phyloP scores from a whole-genome alignment of 2,797 vertebrate species.

The Phalloptychus januarius region DNA sequence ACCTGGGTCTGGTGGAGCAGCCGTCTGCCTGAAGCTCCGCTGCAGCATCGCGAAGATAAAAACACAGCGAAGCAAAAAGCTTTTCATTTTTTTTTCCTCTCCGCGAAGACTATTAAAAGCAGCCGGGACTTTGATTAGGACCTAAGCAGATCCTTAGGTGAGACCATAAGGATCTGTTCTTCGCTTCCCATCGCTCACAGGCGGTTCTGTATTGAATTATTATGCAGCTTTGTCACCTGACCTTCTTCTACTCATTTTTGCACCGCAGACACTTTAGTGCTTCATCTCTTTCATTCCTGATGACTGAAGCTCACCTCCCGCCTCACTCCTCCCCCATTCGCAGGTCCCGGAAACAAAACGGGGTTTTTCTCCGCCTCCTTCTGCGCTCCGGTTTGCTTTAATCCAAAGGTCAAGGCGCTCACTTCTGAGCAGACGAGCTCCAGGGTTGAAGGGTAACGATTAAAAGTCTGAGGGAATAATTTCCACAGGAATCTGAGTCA shows the following conservation, averaged over 20 bases:
- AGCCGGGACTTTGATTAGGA: not conserved
- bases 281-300: not conserved
- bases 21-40: constrained; percentile 18
- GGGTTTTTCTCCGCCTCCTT: not conserved
- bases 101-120: not conserved
- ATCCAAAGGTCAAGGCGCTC: not conserved
- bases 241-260: not conserved
- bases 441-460: not conserved
- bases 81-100: constrained; percentile 36
- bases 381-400: not conserved
- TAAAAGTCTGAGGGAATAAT: not conserved
- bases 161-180: not conserved
- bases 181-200: constrained; percentile 17
- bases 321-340: constrained; percentile 24
- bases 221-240: not conserved
- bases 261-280: constrained; percentile 22
- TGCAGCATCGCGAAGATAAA: constrained; percentile 47
- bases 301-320: not conserved
- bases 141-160: not conserved
- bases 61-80: constrained; percentile 25
- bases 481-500: not conserved
- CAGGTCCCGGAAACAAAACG: constrained; percentile 17
- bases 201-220: not conserved
- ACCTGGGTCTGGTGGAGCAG: constrained; percentile 61
- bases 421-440: not conserved